Base-by-base conservation (phyloP, 2,797 vertebrate genomes). In the Toxotes lorentzi region DNA sequence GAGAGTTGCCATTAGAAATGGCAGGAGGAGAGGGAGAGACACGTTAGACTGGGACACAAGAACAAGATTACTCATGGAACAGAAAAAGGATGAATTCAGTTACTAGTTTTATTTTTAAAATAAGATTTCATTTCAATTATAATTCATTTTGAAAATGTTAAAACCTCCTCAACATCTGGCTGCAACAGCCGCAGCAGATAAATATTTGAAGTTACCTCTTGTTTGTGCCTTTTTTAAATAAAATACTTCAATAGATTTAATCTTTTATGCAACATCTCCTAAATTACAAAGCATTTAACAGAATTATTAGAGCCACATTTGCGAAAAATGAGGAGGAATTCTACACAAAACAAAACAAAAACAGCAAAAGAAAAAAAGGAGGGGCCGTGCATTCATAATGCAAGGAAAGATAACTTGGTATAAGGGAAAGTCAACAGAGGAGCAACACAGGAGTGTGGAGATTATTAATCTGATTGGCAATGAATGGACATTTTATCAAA, bases 101-200 rank as follows among this genome's bases (percentile, higher is more conserved):
- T 92, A 90, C 84, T 93, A 85, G 81, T 93, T 95, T 96, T 95
- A 98, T 98, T 97, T 98, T 99, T 98, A 98, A 99, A 99, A 99
- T 98, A 98, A 97, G 95, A 95, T 97, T 95, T 98, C 96, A 97
- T 97, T 97, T 97, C 96, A 96, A 95, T 95, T 90, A 94, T 95
- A 91, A 80, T 92, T 90, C 88, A 92, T 95, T 91, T 97, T 95
- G 96, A 97, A 97, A 97, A 96, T 96, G 95, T 95, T 91, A 88
- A 92, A 94, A 91, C 85, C 82, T 93, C 87, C 89, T 91, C 88
- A 90, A 94, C 94, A 94, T 92, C 95, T 93, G 93, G 76, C 88
- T 91, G 93, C 95, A 90, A 93, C 90, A 90, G 66, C 76, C 84
- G 88, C 91, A 88, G 89, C 85, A 89, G 91, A 93, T 91, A 88